Conservation (phyloP, 2,888 invertebrate genomes). For the Acleris holmiana region DNA sequence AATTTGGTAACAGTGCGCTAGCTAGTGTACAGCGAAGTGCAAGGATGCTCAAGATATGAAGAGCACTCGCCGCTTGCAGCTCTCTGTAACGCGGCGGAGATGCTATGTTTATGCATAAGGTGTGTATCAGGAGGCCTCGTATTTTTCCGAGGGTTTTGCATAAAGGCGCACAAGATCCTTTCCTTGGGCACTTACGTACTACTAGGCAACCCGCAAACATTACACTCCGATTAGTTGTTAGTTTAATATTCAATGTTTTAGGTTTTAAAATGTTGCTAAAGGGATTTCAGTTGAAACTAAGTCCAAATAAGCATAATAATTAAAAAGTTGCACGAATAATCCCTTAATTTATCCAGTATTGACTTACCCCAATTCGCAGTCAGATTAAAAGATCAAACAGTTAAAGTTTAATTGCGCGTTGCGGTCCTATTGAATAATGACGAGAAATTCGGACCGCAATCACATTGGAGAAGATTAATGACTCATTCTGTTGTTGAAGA, state of each 20-base stretch:
- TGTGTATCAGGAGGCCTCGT: conserved; percentile 49
- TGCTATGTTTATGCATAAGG: conserved; percentile 65
- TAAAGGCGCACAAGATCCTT: conserved; percentile 49
- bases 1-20: conserved; percentile 39
- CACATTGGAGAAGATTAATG: conserved; percentile 71
- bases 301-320: conserved; percentile 4
- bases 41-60: conserved; percentile 59
- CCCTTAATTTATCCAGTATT: conserved; percentile 22
- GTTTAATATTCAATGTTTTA: too few relatives aligned
- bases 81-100: conserved; percentile 51
- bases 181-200: conserved; percentile 30
- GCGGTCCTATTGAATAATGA: conserved; percentile 63
- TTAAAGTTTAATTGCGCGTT: conserved; percentile 43
- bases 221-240: not conserved
- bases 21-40: conserved; percentile 46
- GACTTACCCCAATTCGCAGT: conserved; percentile 21
- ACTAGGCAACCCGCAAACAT: not conserved
- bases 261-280: not conserved
- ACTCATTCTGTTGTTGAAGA: conserved; percentile 57
- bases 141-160: conserved; percentile 50
- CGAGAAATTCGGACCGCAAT: conserved; percentile 62
- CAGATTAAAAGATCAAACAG: conserved; percentile 36
- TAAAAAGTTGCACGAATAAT: not conserved
- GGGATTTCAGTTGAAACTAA: not conserved
- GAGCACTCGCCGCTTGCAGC: conserved; percentile 55